A percentile compares a stretch with the other conserved stretches of the same genome.
Evolutionary conservation across 2,113 vertebrate species (phyloP).

Genomic region (Carollia perspicillata): DNA sequence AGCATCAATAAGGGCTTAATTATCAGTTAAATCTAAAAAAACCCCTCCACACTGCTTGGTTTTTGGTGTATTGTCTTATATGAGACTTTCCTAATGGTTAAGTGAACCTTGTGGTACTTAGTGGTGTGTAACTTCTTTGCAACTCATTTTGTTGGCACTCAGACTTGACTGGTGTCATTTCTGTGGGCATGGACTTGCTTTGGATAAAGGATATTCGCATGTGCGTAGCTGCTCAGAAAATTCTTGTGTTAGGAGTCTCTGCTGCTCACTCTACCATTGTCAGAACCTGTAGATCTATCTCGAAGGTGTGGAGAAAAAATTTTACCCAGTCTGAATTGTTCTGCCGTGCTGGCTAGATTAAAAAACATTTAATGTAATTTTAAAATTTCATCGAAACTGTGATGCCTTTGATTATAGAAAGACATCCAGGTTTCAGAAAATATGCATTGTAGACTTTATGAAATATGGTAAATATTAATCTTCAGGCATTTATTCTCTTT

Average conservation of each 20-base stretch:
- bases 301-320: neutral
- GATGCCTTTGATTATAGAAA: neutral
- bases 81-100: neutral
- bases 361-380: conserved; percentile 25
- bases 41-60: neutral
- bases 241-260: neutral
- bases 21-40: neutral
- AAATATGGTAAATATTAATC: conserved; percentile 9
- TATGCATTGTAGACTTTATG: neutral
- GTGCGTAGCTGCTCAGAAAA: neutral
- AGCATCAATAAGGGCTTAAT: neutral
- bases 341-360: neutral
- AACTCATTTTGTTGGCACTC: neutral
- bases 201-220: neutral
- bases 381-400: neutral
- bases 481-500: conserved; percentile 27
- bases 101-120: neutral
- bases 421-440: neutral
- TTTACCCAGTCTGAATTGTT: neutral
- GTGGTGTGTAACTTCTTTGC: neutral
- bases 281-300: neutral
- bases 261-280: neutral
- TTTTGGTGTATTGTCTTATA: neutral
- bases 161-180: neutral
- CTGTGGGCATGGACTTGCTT: neutral